These are phyloP conservation scores for Eulemur coronatus DNA, from an alignment of 2,797 vertebrate genomes.

Conservation along the genomic window DNA sequence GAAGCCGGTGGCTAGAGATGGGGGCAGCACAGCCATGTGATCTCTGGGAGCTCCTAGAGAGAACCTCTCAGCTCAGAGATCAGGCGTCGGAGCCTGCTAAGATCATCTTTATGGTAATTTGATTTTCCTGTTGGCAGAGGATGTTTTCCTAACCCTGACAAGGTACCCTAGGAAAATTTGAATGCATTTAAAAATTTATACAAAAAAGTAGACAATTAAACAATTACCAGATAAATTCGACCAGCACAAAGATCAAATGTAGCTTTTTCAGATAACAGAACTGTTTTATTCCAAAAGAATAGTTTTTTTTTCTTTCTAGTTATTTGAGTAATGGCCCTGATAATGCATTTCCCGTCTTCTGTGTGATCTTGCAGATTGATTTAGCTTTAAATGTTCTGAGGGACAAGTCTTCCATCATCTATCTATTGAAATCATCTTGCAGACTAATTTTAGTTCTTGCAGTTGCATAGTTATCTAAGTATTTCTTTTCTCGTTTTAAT, in stretches of 20 bases:
- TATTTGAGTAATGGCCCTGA: not conserved
- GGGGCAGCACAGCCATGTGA: too few relatives aligned
- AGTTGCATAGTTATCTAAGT: not conserved
- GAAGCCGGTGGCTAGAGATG: not conserved
- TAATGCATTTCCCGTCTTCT: not conserved
- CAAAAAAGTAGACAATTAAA: not conserved
- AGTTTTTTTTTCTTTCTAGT: not conserved
- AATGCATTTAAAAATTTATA: not conserved
- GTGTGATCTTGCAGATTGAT: not conserved
- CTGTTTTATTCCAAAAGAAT: not conserved
- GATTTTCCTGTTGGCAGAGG: not conserved
- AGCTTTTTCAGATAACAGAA: not conserved
- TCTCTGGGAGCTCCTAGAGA: not conserved
- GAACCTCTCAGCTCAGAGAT: not conserved
- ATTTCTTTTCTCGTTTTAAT: conserved; percentile 47
- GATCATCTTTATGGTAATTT: not conserved
- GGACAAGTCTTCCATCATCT: not conserved
- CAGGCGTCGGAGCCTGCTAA: not conserved
- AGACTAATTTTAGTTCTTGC: not conserved
- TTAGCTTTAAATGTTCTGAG: not conserved
- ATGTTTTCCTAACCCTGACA: not conserved
- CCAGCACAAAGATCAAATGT: not conserved
- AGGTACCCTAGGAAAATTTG: not conserved
- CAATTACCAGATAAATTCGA: not conserved
- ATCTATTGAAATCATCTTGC: not conserved